A percentile compares a stretch with the other conserved stretches of the same genome.
Evolutionary conservation across 2,113 vertebrate species (phyloP).

Genomic region (Gallinago undulata): DNA sequence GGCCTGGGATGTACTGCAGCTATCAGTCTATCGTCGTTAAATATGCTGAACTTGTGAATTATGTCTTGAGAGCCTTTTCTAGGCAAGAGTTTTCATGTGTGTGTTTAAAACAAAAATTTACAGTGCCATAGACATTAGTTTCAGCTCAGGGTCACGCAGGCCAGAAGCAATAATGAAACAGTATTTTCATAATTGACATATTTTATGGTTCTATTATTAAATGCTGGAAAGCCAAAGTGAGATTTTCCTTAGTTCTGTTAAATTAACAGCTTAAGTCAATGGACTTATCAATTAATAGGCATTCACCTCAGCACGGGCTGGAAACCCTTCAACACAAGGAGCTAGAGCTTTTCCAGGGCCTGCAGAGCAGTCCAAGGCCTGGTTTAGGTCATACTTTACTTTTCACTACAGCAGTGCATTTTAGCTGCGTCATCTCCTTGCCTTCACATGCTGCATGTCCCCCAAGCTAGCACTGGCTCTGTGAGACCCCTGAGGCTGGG

Average conservation of each 20-base stretch:
- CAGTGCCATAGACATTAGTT: not conserved
- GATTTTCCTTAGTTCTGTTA: not conserved
- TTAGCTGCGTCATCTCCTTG: accelerated
- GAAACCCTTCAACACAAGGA: accelerated
- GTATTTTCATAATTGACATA: not conserved
- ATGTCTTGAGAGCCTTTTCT: not conserved
- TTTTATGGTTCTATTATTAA: not conserved
- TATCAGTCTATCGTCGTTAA: not conserved
- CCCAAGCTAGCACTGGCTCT: not conserved
- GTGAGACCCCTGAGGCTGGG: not conserved
- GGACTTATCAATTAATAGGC: not conserved
- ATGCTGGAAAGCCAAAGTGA: not conserved
- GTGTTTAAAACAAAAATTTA: not conserved
- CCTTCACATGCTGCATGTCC: not conserved
- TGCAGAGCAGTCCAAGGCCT: not conserved
- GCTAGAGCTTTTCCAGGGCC: not conserved
- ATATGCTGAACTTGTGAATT: not conserved
- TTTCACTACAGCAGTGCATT: not conserved
- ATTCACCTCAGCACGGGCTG: not conserved
- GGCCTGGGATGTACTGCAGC: not conserved
- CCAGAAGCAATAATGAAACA: not conserved
- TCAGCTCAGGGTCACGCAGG: not conserved
- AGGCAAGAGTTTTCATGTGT: not conserved
- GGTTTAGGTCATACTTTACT: not conserved
- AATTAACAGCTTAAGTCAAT: not conserved